Percentiles rank a stretch among this genome's conserved stretches.
phyloP scores from a whole-genome alignment of 2,113 vertebrate species.

The Catharus bicknelli region DNA sequence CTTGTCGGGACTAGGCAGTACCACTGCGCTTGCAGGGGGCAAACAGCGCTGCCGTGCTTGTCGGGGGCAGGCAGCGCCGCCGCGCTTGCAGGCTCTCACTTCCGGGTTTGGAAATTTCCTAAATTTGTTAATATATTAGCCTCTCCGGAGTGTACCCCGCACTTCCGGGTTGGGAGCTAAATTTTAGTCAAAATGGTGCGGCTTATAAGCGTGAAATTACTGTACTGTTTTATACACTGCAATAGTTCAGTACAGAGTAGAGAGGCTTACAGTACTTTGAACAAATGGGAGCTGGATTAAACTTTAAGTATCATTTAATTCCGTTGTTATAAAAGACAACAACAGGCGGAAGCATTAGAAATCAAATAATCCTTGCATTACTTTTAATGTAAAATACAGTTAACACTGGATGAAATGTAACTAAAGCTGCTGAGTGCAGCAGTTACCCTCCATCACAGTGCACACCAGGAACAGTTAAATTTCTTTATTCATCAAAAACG shows the following conservation, averaged over 20 bases:
- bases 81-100: too few relatives aligned
- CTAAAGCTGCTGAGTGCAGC: neutral
- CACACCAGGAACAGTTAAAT: neutral
- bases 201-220: too few relatives aligned
- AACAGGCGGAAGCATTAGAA: neutral
- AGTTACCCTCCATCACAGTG: neutral
- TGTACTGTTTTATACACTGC: neutral
- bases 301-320: neutral
- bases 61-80: too few relatives aligned
- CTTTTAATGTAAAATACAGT: neutral
- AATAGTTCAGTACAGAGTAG: neutral
- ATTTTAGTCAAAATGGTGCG: too few relatives aligned
- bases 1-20: too few relatives aligned
- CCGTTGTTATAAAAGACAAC: neutral
- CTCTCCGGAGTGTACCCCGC: too few relatives aligned
- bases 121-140: too few relatives aligned
- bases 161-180: too few relatives aligned
- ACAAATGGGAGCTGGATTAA: neutral
- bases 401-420: neutral
- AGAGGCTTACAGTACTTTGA: neutral
- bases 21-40: too few relatives aligned
- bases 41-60: too few relatives aligned
- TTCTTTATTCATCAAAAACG: neutral
- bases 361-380: neutral
- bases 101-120: too few relatives aligned